Base-by-base conservation (phyloP, 2,888 invertebrate genomes). In the Cheilosia soror region DNA sequence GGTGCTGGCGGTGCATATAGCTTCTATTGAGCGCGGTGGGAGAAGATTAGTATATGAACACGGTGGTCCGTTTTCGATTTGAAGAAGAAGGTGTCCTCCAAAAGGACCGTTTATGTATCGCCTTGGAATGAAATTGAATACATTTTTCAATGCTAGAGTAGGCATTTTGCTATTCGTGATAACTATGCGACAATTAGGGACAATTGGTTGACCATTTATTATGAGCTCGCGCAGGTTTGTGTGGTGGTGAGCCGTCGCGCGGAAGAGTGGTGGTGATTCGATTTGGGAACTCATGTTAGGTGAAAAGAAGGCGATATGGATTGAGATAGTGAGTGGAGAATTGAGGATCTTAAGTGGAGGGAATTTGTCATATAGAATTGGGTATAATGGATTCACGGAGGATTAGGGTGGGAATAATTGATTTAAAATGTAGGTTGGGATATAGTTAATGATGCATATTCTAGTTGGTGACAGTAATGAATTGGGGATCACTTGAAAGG, bases 111-210 rank as follows among this genome's bases (percentile, higher is more conserved):
- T 80, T 76, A 75, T 72, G 65, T 71, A 76, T 80, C 76, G 62
- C 49, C 27, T 47, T 55, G 66, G 40, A 47, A 69, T 75, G 69
- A 63, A 75, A 84, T 79, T 80, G 84, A 84, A 84, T 53, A 60
- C 60, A 82, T 82, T 77, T 82, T 77, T 82, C 82, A 77, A 33
- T 77, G 71, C 25, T 77, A 69, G 53, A 69, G 75, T 51, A 51
- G 75, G 80, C 80, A 85, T 85, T 85, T 85, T 85, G 85, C 85
- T 85, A 85, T 76, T 63, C 80, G 86, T 82, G 86, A 86, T 86
- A 86, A 86, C 86, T 86, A 86, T 78, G 86, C 86, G 86, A 86
- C 86, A 86, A 86, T 86, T 81, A 86, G 86, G 86, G 86, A 86
- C 86, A 86, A 86, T 86, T 86, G 86, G 77, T 86, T 69, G 81